These are phyloP conservation scores for Zenarchopterus dispar DNA, from an alignment of 2,797 vertebrate species.

Conservation along the genomic window DNA sequence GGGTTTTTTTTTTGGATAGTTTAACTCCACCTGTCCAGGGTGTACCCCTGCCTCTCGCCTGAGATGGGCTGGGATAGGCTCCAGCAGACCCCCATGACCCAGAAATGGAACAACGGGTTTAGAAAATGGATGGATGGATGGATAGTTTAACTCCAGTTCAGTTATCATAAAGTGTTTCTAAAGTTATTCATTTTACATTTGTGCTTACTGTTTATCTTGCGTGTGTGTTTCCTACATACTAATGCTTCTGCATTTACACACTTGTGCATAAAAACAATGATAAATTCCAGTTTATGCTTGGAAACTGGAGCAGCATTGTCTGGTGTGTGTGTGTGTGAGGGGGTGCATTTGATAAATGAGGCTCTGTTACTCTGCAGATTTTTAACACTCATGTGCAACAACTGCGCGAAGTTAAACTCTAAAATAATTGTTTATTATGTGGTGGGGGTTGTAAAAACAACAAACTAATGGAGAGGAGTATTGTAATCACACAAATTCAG, in stretches of 20 bases:
- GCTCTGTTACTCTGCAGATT: constrained; percentile 6
- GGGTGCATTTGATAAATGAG: constrained; percentile 24
- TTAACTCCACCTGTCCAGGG: too few species aligned
- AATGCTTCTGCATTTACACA: background rate
- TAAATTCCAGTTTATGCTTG: constrained; percentile 1
- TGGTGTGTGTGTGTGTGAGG: background rate
- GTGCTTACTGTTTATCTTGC: too few species aligned
- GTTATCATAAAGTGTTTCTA: too few species aligned
- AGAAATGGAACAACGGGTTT: too few species aligned
- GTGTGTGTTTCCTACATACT: background rate
- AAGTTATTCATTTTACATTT: too few species aligned
- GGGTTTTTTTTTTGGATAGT: too few species aligned
- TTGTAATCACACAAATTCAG: constrained; percentile 9
- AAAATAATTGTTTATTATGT: constrained; percentile 17
- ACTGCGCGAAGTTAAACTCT: constrained; percentile 6
- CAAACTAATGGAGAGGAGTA: constrained; percentile 13
- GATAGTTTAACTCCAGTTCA: too few species aligned
- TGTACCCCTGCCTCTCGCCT: too few species aligned
- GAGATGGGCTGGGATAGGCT: too few species aligned
- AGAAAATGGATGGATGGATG: too few species aligned
- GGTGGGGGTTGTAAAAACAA: constrained; percentile 33
- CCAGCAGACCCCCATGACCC: too few species aligned
- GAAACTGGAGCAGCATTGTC: too few species aligned
- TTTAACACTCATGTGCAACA: background rate
- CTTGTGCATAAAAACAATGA: background rate